phyloP scores from a whole-genome alignment of 2,797 vertebrate genomes.

The Myotis pilosus region DNA sequence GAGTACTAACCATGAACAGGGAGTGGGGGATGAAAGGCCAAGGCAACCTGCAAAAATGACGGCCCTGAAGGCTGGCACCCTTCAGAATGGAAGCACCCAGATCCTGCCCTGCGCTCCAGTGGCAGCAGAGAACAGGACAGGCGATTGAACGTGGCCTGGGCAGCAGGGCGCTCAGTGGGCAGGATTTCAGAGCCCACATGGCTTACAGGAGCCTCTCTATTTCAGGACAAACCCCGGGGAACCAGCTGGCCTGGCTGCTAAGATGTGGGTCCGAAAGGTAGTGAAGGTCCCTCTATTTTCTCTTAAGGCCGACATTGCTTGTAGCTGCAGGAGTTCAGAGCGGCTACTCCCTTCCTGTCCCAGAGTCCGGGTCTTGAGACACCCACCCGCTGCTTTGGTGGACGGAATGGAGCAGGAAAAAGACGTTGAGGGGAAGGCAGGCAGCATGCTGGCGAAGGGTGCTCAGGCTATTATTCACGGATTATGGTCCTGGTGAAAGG shows the following conservation, averaged over 20 bases:
- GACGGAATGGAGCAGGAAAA: background rate
- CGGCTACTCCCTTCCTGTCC: background rate
- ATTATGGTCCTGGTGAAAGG: background rate
- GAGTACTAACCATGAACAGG: background rate
- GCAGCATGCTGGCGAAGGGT: background rate
- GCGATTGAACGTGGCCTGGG: background rate
- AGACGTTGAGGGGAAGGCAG: background rate
- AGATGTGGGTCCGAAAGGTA: background rate
- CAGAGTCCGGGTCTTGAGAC: background rate
- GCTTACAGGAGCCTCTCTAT: background rate
- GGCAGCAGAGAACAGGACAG: background rate
- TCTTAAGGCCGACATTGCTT: background rate
- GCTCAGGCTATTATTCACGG: fast-evolving
- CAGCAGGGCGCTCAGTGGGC: background rate
- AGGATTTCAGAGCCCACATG: background rate
- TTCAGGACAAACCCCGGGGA: background rate
- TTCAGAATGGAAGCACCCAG: background rate
- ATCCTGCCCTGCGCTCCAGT: background rate
- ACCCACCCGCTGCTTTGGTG: background rate
- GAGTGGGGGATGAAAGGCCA: background rate
- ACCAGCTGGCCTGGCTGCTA: background rate
- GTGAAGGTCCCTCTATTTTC: background rate
- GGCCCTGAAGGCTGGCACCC: background rate
- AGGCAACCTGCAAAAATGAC: background rate
- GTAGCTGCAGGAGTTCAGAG: background rate